phyloP scores from a whole-genome alignment of 2,113 vertebrate species.

The Hemiscyllium ocellatum region DNA sequence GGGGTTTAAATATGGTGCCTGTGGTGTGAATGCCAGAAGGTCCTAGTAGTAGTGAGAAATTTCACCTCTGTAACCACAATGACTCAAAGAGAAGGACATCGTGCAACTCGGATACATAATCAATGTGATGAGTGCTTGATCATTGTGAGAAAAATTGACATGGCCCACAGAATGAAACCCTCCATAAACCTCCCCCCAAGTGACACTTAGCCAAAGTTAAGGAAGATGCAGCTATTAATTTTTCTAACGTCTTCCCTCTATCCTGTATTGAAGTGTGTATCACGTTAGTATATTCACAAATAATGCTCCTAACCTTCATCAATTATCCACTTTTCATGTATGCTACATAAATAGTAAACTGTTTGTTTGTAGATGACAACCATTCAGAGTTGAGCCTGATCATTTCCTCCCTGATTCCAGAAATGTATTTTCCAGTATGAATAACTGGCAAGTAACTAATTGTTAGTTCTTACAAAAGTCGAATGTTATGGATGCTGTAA shows the following conservation, averaged over 20 bases:
- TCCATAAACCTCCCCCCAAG: too few relatives aligned
- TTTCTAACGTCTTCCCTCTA: background rate
- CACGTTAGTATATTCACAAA: background rate
- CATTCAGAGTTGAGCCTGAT: background rate
- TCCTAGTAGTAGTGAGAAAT: too few relatives aligned
- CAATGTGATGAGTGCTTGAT: too few relatives aligned
- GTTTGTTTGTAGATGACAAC: background rate
- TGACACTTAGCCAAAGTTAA: too few relatives aligned
- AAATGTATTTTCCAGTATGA: background rate
- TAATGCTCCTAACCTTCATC: background rate
- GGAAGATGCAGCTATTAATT: background rate
- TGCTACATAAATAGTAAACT: background rate
- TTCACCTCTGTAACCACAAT: too few relatives aligned
- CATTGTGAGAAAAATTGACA: too few relatives aligned
- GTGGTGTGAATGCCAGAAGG: too few relatives aligned
- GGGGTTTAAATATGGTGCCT: too few relatives aligned
- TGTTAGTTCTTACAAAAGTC: background rate
- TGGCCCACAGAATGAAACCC: too few relatives aligned
- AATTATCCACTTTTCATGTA: background rate
- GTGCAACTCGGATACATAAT: too few relatives aligned
- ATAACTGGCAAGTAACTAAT: background rate
- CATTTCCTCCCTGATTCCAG: background rate
- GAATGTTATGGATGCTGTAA: background rate
- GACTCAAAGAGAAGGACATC: too few relatives aligned
- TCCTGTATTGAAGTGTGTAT: background rate